Evolutionary conservation across 2,888 invertebrate genomes (phyloP).

Genomic region (Tenthredo mesomela): DNA sequence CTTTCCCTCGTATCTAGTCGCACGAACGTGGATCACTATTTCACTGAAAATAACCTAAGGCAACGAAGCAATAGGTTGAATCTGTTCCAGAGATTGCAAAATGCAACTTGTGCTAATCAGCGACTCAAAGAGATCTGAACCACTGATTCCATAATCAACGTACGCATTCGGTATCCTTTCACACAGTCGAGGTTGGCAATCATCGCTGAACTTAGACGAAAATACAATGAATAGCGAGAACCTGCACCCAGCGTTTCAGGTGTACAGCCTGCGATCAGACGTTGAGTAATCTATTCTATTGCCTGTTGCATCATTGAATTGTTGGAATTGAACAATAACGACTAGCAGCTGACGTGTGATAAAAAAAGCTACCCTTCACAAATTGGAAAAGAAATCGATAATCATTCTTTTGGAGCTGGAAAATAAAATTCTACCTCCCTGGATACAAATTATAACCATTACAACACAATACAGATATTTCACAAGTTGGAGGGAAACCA

Average conservation of each 20-base stretch:
- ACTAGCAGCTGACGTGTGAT: not conserved
- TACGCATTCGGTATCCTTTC: not conserved
- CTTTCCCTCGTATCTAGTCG: constrained; percentile 19
- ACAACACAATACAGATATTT: not conserved
- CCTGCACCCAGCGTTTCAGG: not conserved
- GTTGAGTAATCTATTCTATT: not conserved
- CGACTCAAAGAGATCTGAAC: not conserved
- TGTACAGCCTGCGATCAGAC: too few species aligned
- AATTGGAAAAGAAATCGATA: not conserved
- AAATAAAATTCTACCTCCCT: not conserved
- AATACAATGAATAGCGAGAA: not conserved
- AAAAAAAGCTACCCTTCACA: not conserved
- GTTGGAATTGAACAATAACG: not conserved
- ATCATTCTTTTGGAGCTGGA: not conserved
- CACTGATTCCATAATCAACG: not conserved
- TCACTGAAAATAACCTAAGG: not conserved
- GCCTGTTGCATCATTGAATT: not conserved
- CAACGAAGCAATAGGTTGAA: not conserved
- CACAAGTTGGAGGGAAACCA: not conserved
- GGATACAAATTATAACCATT: not conserved
- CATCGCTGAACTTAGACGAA: not conserved
- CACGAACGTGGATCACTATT: not conserved
- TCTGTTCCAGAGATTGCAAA: not conserved
- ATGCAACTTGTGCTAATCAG: constrained; percentile 1
- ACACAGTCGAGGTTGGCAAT: not conserved